These are phyloP conservation scores for Sebastes vulpes DNA, from an alignment of 2,797 vertebrate genomes.

Conservation along the genomic window DNA sequence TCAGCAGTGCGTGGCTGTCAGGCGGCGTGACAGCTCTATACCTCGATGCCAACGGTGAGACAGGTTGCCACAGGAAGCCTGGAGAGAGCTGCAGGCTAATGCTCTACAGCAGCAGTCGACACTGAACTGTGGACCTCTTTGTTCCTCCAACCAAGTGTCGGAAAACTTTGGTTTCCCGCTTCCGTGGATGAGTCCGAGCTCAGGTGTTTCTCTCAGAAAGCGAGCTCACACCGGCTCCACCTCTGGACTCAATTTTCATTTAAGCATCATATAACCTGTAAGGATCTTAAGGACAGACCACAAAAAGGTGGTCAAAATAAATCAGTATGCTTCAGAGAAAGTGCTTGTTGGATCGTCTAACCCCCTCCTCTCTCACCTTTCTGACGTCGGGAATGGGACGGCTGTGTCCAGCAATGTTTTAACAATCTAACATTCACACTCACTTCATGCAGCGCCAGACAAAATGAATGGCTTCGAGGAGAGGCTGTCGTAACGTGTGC, in stretches of 20 bases:
- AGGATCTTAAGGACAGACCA: background rate
- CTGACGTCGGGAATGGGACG: background rate
- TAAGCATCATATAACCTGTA: background rate
- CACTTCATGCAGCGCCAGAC: too few species aligned
- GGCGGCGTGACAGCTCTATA: slow-evolving; percentile 67
- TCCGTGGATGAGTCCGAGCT: slow-evolving; percentile 6
- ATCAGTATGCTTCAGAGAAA: background rate
- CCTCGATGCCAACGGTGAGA: slow-evolving; percentile 39
- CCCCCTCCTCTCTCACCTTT: background rate
- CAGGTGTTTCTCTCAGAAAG: background rate
- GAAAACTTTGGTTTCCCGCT: slow-evolving; percentile 31
- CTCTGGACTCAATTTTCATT: background rate
- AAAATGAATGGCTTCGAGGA: too few species aligned
- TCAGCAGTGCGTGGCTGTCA: slow-evolving; percentile 45
- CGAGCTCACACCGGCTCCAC: background rate
- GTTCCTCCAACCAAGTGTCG: slow-evolving; percentile 16
- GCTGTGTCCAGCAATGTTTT: too few species aligned
- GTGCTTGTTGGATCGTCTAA: background rate
- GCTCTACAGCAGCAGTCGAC: slow-evolving; percentile 44
- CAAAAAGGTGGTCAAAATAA: background rate
- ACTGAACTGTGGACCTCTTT: slow-evolving; percentile 30
- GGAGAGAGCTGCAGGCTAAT: slow-evolving; percentile 66
- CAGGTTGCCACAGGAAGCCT: slow-evolving; percentile 58
- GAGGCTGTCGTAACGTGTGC: too few species aligned
- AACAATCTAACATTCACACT: too few species aligned